Percentiles rank a stretch among this genome's conserved stretches.
Conservation (phyloP, 2,113 vertebrate species). For the Gnathonemus longibarbis region DNA sequence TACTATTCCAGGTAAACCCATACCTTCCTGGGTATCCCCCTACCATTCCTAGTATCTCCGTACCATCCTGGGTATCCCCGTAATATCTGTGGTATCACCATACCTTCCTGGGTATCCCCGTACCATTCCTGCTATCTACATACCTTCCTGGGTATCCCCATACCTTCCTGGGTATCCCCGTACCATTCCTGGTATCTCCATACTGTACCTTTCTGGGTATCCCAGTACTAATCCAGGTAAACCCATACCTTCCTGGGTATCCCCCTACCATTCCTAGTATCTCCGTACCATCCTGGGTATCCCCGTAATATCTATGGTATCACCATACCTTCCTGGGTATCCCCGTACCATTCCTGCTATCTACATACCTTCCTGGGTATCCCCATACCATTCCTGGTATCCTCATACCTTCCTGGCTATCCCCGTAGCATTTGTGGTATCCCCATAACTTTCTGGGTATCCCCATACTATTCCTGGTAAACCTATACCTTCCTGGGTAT, state of each 20-base stretch:
- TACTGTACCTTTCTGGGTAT: background rate
- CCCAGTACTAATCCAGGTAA: background rate
- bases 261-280: background rate
- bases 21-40: background rate
- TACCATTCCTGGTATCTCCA: background rate
- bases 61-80: too few relatives aligned
- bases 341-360: background rate
- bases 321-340: too few relatives aligned
- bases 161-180: too few relatives aligned
- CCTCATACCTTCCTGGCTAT: too few relatives aligned
- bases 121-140: background rate
- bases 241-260: too few relatives aligned
- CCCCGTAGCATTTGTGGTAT: too few relatives aligned
- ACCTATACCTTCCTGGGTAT: too few relatives aligned
- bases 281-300: background rate
- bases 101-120: background rate
- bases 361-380: too few relatives aligned
- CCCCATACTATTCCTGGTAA: too few relatives aligned
- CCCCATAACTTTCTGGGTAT: too few relatives aligned
- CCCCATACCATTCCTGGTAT: background rate
- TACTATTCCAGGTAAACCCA: rapidly evolving
- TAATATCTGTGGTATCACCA: background rate
- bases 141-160: too few relatives aligned
- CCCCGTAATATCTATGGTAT: too few relatives aligned
- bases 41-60: background rate